A percentile compares a stretch with the other conserved stretches of the same genome.
Conservation (phyloP, 2,113 vertebrate species). For the Herpetotheres cachinnans region DNA sequence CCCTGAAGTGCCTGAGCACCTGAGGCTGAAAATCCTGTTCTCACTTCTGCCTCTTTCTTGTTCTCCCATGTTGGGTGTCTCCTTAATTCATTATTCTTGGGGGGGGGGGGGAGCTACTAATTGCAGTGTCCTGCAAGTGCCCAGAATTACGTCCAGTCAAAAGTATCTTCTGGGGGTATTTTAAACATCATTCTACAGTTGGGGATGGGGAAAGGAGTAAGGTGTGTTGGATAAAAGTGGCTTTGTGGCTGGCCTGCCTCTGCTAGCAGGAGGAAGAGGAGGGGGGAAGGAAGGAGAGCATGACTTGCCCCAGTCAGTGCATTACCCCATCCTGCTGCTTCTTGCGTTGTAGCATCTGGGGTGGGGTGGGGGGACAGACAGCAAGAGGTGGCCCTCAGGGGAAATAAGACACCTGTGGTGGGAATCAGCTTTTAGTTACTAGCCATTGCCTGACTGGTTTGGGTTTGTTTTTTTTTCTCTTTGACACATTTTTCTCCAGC, state of each 20-base stretch:
- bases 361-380: neutral
- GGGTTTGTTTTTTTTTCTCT: neutral
- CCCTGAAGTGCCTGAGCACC: neutral
- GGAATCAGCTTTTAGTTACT: neutral
- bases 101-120: neutral
- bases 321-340: neutral
- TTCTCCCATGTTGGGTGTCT: neutral
- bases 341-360: neutral
- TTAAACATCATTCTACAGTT: neutral
- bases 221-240: neutral
- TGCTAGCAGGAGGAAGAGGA: neutral
- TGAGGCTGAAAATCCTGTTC: neutral
- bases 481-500: neutral
- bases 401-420: constrained; percentile 11
- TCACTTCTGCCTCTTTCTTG: neutral
- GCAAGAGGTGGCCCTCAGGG: neutral
- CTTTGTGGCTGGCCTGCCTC: neutral
- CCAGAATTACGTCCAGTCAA: neutral
- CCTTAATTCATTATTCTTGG: neutral
- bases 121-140: neutral
- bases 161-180: neutral
- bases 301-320: neutral
- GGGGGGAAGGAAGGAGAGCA: neutral
- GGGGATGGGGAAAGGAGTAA: neutral
- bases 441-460: neutral